These are phyloP conservation scores for Stercorarius parasiticus DNA, from an alignment of 2,113 vertebrate genomes.

Conservation along the genomic window DNA sequence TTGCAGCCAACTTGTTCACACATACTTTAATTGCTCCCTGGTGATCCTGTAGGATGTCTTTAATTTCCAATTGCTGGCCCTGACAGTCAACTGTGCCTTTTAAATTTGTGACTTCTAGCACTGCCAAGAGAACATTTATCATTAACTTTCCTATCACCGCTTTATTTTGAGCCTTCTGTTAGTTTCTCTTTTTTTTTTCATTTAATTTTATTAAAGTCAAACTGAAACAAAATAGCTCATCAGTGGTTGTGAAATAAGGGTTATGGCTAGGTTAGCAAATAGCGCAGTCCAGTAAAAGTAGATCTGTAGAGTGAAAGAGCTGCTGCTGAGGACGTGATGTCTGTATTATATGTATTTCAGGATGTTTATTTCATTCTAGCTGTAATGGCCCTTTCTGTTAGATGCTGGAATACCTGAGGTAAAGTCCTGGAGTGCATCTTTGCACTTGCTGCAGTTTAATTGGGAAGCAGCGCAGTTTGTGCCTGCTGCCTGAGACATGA, in stretches of 20 bases:
- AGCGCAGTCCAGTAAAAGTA: neutral
- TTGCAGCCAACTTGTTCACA: neutral
- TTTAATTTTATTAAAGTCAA: constrained; percentile 19
- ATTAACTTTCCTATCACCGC: neutral
- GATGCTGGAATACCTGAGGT: neutral
- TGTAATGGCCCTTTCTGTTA: neutral
- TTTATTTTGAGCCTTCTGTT: neutral
- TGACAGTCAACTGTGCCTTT: neutral
- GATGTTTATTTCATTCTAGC: neutral
- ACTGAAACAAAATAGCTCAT: neutral
- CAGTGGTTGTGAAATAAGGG: neutral
- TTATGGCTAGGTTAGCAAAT: neutral
- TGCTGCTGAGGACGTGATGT: neutral
- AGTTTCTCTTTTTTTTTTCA: neutral
- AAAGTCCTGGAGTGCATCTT: neutral
- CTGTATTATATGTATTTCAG: neutral
- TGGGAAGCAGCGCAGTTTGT: neutral
- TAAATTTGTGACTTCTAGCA: constrained; percentile 27
- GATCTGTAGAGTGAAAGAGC: neutral
- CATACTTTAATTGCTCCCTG: neutral
- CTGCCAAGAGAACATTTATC: neutral
- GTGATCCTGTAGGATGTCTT: neutral
- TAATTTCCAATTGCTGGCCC: neutral
- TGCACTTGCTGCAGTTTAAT: neutral
- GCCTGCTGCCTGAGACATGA: neutral